phyloP scores from a whole-genome alignment of 2,888 invertebrate species.

The Abrostola triplasia region DNA sequence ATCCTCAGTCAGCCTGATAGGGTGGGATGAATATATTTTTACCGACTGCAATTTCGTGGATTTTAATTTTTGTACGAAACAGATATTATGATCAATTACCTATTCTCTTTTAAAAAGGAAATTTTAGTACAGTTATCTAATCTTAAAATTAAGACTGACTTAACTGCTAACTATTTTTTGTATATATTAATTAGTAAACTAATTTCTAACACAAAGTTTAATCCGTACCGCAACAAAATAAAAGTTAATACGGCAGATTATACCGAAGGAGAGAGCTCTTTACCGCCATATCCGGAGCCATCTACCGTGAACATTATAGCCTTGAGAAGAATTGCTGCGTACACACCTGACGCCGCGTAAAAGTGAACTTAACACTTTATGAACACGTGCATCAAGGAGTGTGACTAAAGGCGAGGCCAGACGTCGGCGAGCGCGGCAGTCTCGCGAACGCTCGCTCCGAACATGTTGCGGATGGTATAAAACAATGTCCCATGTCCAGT shows the following conservation, averaged over 20 bases:
- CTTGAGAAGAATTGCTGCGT: constrained; percentile 65
- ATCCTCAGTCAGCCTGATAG: too few relatives aligned
- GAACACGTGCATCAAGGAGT: constrained; percentile 55
- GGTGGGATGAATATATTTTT: too few relatives aligned
- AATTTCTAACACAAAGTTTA: constrained; percentile 28
- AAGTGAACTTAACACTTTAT: constrained; percentile 65
- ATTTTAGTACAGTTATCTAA: too few relatives aligned
- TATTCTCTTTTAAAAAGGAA: too few relatives aligned
- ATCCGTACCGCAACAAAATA: constrained; percentile 24
- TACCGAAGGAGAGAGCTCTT: constrained; percentile 18
- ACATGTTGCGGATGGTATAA: neutral
- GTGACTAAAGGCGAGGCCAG: neutral
- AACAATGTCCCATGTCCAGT: too few relatives aligned
- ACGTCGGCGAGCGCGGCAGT: neutral
- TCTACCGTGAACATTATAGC: constrained; percentile 57
- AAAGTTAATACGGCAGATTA: constrained; percentile 40
- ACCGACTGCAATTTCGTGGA: too few relatives aligned
- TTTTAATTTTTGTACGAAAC: too few relatives aligned
- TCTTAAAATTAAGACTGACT: too few relatives aligned
- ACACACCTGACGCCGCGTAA: constrained; percentile 65
- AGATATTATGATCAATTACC: too few relatives aligned
- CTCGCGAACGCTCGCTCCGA: neutral
- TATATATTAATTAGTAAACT: neutral
- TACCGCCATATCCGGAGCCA: constrained; percentile 38
- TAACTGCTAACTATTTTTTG: too few relatives aligned